Evolutionary conservation across 2,888 invertebrate genomes (phyloP).

Genomic region (Papilio protenor): DNA sequence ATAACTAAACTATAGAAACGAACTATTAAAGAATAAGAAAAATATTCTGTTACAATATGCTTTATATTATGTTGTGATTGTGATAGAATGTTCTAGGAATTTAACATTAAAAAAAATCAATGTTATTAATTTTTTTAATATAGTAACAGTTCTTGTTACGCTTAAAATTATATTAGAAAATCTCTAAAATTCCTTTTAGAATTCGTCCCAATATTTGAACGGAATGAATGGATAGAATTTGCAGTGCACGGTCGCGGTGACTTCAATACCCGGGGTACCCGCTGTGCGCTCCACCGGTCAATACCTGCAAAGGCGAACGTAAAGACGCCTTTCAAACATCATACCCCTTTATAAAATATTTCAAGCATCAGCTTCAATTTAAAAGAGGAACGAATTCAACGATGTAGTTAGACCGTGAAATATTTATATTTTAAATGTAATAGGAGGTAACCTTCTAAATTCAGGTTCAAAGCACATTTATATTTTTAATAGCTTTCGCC

Average conservation of each 20-base stretch:
- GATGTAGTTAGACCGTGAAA: not conserved
- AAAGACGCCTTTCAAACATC: not conserved
- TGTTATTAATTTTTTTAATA: too few relatives aligned
- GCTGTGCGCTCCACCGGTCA: not conserved
- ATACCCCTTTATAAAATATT: slow-evolving; percentile 8
- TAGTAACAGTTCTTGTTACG: too few relatives aligned
- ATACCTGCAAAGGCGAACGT: not conserved
- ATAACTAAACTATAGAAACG: not conserved
- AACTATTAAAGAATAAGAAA: not conserved
- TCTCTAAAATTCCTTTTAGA: not conserved
- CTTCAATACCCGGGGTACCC: slow-evolving; percentile 1
- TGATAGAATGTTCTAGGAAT: too few relatives aligned
- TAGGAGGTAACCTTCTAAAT: too few relatives aligned
- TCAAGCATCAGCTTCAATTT: slow-evolving; percentile 3
- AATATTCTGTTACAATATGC: too few relatives aligned
- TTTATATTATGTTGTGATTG: too few relatives aligned
- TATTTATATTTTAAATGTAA: not conserved
- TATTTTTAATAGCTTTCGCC: too few relatives aligned
- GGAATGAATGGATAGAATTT: not conserved
- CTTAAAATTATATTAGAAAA: not conserved
- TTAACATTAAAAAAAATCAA: too few relatives aligned
- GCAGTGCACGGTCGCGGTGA: not conserved
- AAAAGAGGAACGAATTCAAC: not conserved
- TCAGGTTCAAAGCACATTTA: too few relatives aligned
- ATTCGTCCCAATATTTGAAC: not conserved